A percentile compares a stretch with the other conserved stretches of the same genome.
These are phyloP conservation scores for Drosophila prosaltans DNA, from an alignment of 1,140 invertebrate species.

Conservation along the genomic window DNA sequence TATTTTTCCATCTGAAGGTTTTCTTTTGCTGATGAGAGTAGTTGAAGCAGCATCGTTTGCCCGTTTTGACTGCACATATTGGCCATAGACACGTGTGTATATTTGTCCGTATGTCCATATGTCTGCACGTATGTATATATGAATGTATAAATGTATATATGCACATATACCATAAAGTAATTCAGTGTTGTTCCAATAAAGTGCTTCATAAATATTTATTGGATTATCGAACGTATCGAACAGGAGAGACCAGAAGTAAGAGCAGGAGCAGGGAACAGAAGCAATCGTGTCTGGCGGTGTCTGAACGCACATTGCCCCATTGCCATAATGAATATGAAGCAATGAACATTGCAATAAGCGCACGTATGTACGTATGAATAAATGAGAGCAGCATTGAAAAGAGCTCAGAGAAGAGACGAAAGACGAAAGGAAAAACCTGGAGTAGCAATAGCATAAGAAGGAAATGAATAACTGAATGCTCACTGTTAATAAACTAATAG, in stretches of 20 bases:
- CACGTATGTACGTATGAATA: conserved; percentile 75
- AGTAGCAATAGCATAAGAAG: conserved; percentile 14
- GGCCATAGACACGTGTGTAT: background rate
- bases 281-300: conserved; percentile 35
- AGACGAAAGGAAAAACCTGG: no score
- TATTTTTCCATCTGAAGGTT: conserved; percentile 19
- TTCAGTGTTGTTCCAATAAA: conserved; percentile 82
- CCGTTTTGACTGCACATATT: conserved; percentile 1
- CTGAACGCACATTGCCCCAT: conserved; percentile 66
- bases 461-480: conserved; percentile 39
- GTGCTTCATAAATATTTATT: conserved; percentile 82
- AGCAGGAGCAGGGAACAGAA: background rate
- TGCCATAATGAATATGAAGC: conserved; percentile 79
- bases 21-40: conserved; percentile 36
- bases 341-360: conserved; percentile 80
- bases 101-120: background rate
- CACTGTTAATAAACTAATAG: conserved; percentile 56
- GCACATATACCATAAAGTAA: conserved; percentile 67
- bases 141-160: background rate
- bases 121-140: background rate
- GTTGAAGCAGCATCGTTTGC: conserved; percentile 16
- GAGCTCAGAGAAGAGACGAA: conserved; percentile 25
- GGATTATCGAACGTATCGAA: conserved; percentile 76
- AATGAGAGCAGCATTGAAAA: conserved; percentile 65
- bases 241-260: conserved; percentile 25